These are phyloP conservation scores for Dinoponera quadriceps DNA, from an alignment of 1,140 invertebrate genomes.

Conservation along the genomic window DNA sequence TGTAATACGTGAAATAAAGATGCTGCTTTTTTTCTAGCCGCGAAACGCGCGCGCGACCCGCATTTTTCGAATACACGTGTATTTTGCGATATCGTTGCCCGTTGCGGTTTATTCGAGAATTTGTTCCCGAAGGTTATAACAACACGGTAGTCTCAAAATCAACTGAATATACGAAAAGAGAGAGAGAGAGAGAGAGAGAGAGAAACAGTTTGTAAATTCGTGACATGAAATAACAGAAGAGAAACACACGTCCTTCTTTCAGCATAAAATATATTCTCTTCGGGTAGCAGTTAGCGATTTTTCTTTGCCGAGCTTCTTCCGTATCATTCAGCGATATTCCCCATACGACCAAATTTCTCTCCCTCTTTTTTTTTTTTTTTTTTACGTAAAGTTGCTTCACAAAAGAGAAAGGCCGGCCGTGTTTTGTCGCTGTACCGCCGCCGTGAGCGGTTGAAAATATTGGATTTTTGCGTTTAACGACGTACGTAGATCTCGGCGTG, in stretches of 20 bases:
- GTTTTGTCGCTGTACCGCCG: background rate
- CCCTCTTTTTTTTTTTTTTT: too few species aligned
- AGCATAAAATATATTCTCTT: too few species aligned
- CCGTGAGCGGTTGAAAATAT: constrained; percentile 1
- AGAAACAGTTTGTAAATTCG: background rate
- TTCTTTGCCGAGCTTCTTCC: too few species aligned
- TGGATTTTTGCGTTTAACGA: constrained; percentile 7
- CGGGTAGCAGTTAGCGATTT: too few species aligned
- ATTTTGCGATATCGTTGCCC: background rate
- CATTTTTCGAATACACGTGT: background rate
- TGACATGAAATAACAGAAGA: constrained; percentile 5
- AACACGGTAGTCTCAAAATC: constrained; percentile 21
- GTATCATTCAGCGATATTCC: too few species aligned
- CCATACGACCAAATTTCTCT: too few species aligned
- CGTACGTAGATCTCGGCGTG: background rate
- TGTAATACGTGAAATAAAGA: background rate
- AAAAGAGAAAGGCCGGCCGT: background rate
- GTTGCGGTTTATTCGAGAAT: constrained; percentile 32
- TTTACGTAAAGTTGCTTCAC: too few species aligned
- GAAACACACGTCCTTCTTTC: too few species aligned
- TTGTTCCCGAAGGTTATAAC: background rate
- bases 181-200: too few species aligned
- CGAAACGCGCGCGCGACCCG: background rate
- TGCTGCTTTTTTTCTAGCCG: background rate
- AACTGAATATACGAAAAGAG: background rate